phyloP scores from a whole-genome alignment of 2,888 invertebrate genomes.

The Polydrusus tereticollis region DNA sequence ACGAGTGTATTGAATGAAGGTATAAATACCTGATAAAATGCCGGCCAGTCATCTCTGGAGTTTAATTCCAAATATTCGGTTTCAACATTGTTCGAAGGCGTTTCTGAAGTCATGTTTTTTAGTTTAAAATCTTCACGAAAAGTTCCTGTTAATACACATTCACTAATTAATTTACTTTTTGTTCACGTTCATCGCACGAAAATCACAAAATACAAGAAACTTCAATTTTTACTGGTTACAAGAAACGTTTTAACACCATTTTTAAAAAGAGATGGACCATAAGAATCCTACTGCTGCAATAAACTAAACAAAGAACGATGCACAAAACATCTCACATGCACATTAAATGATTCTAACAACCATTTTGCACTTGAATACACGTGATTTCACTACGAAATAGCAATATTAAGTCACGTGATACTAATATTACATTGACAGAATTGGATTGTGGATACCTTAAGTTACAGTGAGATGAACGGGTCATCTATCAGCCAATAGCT shows the following conservation, averaged over 20 bases:
- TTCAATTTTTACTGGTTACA: conserved; percentile 42
- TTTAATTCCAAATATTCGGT: conserved; percentile 81
- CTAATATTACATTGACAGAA: too few relatives aligned
- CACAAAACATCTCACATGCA: neutral
- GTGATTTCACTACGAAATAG: too few relatives aligned
- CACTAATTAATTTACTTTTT: conserved; percentile 33
- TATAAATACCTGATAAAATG: conserved; percentile 76
- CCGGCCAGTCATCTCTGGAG: conserved; percentile 78
- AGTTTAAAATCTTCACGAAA: conserved; percentile 31
- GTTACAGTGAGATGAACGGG: too few relatives aligned
- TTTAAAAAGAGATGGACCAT: conserved; percentile 57
- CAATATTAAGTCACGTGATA: too few relatives aligned
- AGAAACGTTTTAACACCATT: conserved; percentile 60
- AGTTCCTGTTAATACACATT: conserved; percentile 32
- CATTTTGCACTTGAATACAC: too few relatives aligned
- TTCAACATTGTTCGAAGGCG: conserved; percentile 72
- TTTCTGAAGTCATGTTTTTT: conserved; percentile 61
- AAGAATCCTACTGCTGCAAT: conserved; percentile 8
- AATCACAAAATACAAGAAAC: conserved; percentile 42
- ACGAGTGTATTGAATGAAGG: conserved; percentile 22
- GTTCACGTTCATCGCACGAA: conserved; percentile 22
- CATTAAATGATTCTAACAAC: too few relatives aligned
- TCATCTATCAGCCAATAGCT: too few relatives aligned
- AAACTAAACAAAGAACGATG: conserved; percentile 17
- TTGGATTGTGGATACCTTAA: too few relatives aligned